phyloP scores from a whole-genome alignment of 1,140 invertebrate species.

The Halictus rubicundus region DNA sequence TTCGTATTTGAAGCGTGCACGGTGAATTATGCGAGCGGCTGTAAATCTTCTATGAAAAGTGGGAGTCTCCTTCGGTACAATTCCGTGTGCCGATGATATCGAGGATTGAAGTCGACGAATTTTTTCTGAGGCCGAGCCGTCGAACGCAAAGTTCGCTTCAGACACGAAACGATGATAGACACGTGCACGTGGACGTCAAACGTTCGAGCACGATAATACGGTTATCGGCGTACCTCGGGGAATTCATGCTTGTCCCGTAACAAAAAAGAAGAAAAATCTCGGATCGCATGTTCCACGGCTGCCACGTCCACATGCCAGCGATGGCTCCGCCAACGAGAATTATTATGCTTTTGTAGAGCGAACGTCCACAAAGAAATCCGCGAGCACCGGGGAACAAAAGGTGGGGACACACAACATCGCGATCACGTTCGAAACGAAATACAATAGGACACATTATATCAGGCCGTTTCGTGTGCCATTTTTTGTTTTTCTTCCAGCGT shows the following conservation, averaged over 20 bases:
- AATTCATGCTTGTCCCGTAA: slow-evolving; percentile 45
- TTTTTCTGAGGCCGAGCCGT: neutral
- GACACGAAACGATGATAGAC: slow-evolving; percentile 43
- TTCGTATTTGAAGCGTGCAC: too few species aligned
- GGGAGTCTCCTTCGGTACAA: too few species aligned
- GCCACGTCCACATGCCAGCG: slow-evolving; percentile 12
- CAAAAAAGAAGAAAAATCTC: slow-evolving; percentile 38
- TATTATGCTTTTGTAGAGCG: slow-evolving; percentile 14
- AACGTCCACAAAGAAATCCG: neutral
- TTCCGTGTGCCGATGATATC: neutral
- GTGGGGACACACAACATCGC: too few species aligned
- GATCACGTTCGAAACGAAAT: too few species aligned
- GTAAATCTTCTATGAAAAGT: too few species aligned
- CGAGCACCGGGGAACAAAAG: neutral
- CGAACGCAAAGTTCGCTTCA: slow-evolving; percentile 32
- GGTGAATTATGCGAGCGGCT: too few species aligned
- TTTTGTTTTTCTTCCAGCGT: too few species aligned
- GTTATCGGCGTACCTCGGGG: slow-evolving; percentile 42
- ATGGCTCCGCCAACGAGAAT: slow-evolving; percentile 7
- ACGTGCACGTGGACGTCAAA: slow-evolving; percentile 48
- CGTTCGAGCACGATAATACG: slow-evolving; percentile 38
- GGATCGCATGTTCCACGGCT: slow-evolving; percentile 25
- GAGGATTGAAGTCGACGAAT: slow-evolving; percentile 1
- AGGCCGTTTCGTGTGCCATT: too few species aligned
- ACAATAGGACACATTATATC: too few species aligned